phyloP scores from a whole-genome alignment of 2,888 invertebrate species.

The Nephrotoma flavescens region DNA sequence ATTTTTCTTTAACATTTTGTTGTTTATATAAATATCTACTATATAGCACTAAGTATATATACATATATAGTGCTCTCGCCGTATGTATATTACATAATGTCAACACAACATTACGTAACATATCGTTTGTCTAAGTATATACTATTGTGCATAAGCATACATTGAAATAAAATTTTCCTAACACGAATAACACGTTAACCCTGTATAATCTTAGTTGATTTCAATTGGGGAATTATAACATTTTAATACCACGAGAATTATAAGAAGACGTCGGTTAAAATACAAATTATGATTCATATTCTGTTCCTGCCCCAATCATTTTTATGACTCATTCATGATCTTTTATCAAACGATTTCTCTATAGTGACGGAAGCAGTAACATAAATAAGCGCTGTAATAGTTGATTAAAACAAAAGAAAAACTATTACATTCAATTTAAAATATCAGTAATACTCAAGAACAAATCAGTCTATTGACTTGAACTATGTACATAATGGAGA shows the following conservation, averaged over 20 bases:
- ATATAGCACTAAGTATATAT: neutral
- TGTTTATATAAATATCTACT: neutral
- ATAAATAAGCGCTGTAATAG: neutral
- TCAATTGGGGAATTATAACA: neutral
- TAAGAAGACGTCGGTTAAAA: neutral
- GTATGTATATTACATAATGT: neutral
- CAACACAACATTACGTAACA: neutral
- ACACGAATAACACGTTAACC: neutral
- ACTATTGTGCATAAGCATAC: neutral
- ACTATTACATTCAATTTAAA: neutral
- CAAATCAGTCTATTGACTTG: neutral
- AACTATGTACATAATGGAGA: neutral
- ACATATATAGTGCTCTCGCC: neutral
- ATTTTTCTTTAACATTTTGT: neutral
- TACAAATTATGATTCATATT: neutral
- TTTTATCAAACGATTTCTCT: neutral
- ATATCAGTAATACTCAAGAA: neutral
- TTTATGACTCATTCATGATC: neutral
- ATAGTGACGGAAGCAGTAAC: neutral
- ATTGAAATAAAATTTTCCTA: neutral
- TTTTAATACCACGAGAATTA: neutral
- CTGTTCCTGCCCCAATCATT: neutral
- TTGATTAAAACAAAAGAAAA: neutral
- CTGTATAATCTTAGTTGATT: neutral
- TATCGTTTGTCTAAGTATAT: neutral